Evolutionary conservation across 2,113 vertebrate species (phyloP), one percentile per base, ranked within the genome.

Genomic region (Dasypus novemcinctus): DNA sequence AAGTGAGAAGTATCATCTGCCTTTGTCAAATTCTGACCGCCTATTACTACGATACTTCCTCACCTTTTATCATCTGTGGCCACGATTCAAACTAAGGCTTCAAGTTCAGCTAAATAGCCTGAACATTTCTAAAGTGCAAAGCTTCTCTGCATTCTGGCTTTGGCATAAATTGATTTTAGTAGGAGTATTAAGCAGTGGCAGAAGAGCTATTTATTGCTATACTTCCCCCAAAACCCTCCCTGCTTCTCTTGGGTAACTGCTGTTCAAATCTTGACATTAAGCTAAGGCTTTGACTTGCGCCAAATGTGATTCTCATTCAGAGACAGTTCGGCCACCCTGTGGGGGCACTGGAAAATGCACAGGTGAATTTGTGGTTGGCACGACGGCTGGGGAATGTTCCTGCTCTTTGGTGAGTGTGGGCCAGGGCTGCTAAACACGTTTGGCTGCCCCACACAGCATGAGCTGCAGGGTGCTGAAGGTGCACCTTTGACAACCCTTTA

Each of bases 381-480:
- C 29, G 63, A 0, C 23, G 7, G 43, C 9, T 72, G 87, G 15
- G n/a, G 72, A 82, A 61, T 38, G 13, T 13, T 64, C 33, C 27
- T 49, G 43, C 11, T 14, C 11, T 31, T 91, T 59, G 59, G 1
- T 68, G 25, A 72, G 31, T 20, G n/a, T 1, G 4, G 23, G 4
- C 3, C 13, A 49, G 13, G 61, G 15, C 2, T 15, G 13, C 18
- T 93, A 29, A 95, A 43, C 25, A 38, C 33, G 12, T 2, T 36
- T 13, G 6, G 10, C 36, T 41, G 20, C n/a, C 21, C 59, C 12
- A 1, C 2, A 5, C 11, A 33, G 14, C 1, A 8, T 54, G 17
- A 61, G 1, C 9, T 41, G 1, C 49, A 46, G 29, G 57, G 3
- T 57, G 59, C 1, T 25, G 7, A 18, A 2, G 5, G 0, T 17